Percentiles rank a stretch among this genome's conserved stretches.
Evolutionary conservation across 2,888 invertebrate species (phyloP).

Genomic region (Eristalinus aeneus): DNA sequence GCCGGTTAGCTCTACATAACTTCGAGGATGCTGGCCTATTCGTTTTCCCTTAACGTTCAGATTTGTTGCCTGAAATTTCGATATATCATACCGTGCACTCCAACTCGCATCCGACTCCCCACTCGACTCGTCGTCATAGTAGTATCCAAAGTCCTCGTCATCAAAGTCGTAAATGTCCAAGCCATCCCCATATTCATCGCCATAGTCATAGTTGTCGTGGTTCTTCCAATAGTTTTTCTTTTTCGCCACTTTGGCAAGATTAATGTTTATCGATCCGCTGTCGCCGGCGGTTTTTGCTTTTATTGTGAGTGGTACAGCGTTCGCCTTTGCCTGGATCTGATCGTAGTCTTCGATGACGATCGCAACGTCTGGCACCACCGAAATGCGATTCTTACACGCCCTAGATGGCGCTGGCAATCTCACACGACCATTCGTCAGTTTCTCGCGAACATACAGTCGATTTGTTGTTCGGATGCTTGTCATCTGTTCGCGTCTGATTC

Average conservation of each 20-base stretch:
- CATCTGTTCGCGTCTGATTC: constrained; percentile 28
- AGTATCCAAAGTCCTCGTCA: constrained; percentile 62
- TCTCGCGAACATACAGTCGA: constrained; percentile 55
- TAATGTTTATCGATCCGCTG: background rate
- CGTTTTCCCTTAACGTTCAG: no score
- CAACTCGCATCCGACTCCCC: constrained; percentile 53
- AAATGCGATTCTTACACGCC: background rate
- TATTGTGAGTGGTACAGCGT: background rate
- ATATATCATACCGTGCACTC: constrained; percentile 54
- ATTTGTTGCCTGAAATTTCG: background rate
- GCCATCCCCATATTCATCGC: constrained; percentile 43
- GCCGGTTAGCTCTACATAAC: no score
- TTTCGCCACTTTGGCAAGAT: constrained; percentile 40
- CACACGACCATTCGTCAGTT: constrained; percentile 49
- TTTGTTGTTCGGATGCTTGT: constrained; percentile 39
- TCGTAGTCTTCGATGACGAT: constrained; percentile 65
- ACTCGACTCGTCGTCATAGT: constrained; percentile 61
- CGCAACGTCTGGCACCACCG: constrained; percentile 60
- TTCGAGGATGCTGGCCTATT: no score
- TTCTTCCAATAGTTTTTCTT: constrained; percentile 49
- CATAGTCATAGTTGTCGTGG: constrained; percentile 61
- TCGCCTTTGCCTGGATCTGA: constrained; percentile 35
- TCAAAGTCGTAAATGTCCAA: constrained; percentile 60
- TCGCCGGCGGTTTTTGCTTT: background rate
- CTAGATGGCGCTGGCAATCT: constrained; percentile 28